Conservation (phyloP, 2,113 vertebrate genomes). For the Chascanopsetta lugubris region DNA sequence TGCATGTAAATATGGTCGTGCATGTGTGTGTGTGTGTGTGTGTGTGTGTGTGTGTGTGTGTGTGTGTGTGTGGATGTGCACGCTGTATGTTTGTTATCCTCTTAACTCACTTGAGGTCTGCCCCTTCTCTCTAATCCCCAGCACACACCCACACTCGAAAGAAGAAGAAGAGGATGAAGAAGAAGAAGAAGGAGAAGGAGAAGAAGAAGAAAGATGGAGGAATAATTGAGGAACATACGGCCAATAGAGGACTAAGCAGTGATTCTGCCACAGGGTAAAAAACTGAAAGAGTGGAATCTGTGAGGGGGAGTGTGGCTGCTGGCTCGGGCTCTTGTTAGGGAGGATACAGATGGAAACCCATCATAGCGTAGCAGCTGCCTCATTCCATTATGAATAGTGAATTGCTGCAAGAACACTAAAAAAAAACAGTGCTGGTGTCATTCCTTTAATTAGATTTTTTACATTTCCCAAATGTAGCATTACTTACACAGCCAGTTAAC, state of each 20-base stretch:
- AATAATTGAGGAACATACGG: constrained; percentile 59
- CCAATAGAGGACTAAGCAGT: constrained; percentile 50
- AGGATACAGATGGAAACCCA: constrained; percentile 35
- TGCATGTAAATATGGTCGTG: constrained; percentile 39
- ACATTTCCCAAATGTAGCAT: constrained; percentile 20
- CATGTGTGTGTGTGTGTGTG: constrained; percentile 2
- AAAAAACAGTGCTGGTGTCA: constrained; percentile 5
- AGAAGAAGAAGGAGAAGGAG: too few species aligned
- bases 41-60: constrained; percentile 14
- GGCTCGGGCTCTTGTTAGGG: constrained; percentile 46
- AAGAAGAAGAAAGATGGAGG: constrained; percentile 31
- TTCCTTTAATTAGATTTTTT: constrained; percentile 19
- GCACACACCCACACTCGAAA: constrained; percentile 61
- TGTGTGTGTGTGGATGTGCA: constrained; percentile 3
- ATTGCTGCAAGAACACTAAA: constrained; percentile 14
- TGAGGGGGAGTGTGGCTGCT: constrained; percentile 53
- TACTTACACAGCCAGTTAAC: not conserved
- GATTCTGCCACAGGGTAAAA: constrained; percentile 60
- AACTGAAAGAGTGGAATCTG: constrained; percentile 62
- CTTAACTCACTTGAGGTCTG: constrained; percentile 68
- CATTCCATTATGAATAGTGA: constrained; percentile 25
- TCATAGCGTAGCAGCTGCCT: constrained; percentile 38
- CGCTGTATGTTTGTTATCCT: constrained; percentile 63
- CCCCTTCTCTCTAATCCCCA: constrained; percentile 65
- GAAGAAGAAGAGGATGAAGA: too few species aligned